phyloP scores from a whole-genome alignment of 1,140 invertebrate genomes.

The Venustaconcha ellipsiformis region DNA sequence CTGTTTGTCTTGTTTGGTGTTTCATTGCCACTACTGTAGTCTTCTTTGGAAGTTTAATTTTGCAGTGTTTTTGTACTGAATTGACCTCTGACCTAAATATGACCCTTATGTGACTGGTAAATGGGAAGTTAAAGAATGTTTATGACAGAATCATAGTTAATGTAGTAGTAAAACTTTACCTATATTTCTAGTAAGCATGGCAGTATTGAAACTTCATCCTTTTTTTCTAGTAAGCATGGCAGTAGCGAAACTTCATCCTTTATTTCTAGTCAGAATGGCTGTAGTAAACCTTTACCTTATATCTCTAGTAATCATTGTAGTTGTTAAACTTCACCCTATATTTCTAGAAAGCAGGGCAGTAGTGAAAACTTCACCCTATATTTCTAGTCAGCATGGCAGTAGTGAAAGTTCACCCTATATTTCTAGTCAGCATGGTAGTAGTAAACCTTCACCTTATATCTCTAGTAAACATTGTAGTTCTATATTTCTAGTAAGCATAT shows the following conservation, averaged over 20 bases:
- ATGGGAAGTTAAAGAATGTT: background rate
- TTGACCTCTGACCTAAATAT: background rate
- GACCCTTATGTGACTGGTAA: background rate
- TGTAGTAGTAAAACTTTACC: background rate
- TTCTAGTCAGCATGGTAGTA: background rate
- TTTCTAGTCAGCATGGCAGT: background rate
- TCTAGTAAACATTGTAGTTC: background rate
- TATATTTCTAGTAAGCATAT: background rate
- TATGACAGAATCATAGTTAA: background rate
- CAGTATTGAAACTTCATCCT: background rate
- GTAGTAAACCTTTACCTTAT: background rate
- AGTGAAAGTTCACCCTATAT: background rate
- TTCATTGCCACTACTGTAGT: no score
- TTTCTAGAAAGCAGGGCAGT: background rate
- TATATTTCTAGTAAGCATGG: background rate
- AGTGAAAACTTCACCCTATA: background rate
- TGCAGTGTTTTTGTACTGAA: no score
- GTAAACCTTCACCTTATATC: background rate
- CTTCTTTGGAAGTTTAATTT: no score
- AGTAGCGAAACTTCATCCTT: no score
- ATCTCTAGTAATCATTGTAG: background rate
- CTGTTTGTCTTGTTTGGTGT: no score
- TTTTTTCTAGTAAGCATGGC: background rate
- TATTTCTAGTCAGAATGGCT: no score
- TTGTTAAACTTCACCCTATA: background rate